phyloP scores from a whole-genome alignment of 2,888 invertebrate genomes.

The Oegoconia quadripuncta region DNA sequence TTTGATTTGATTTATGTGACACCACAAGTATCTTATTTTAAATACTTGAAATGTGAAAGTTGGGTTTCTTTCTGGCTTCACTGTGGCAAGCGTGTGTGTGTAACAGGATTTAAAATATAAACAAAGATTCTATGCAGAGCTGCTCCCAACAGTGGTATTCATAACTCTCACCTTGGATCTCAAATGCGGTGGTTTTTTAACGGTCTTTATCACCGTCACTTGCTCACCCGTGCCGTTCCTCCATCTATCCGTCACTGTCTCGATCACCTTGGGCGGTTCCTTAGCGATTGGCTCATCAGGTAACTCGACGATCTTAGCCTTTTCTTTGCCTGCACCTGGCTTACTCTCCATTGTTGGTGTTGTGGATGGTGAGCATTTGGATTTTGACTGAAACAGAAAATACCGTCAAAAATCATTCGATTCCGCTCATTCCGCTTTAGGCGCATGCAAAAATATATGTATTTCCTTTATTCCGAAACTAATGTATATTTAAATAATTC shows the following conservation, averaged over 20 bases:
- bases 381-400: constrained; percentile 64
- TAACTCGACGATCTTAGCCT: constrained; percentile 45
- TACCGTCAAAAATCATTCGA: no score
- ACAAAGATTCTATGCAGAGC: background rate
- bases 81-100: background rate
- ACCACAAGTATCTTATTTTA: no score
- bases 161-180: constrained; percentile 77
- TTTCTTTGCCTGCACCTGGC: constrained; percentile 21
- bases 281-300: constrained; percentile 29
- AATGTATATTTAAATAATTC: no score
- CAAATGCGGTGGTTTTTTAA: constrained; percentile 82
- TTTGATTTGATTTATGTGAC: no score
- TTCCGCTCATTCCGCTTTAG: no score
- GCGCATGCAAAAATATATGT: no score
- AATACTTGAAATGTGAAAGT: no score
- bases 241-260: constrained; percentile 43
- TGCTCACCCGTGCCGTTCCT: constrained; percentile 57
- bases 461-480: no score
- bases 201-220: constrained; percentile 63
- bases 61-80: no score
- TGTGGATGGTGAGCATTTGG: constrained; percentile 60
- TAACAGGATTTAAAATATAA: background rate
- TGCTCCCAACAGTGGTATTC: background rate
- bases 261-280: constrained; percentile 20
- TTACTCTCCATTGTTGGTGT: constrained; percentile 46